Conservation (phyloP, 2,888 invertebrate species). For the Epinotia nisella region DNA sequence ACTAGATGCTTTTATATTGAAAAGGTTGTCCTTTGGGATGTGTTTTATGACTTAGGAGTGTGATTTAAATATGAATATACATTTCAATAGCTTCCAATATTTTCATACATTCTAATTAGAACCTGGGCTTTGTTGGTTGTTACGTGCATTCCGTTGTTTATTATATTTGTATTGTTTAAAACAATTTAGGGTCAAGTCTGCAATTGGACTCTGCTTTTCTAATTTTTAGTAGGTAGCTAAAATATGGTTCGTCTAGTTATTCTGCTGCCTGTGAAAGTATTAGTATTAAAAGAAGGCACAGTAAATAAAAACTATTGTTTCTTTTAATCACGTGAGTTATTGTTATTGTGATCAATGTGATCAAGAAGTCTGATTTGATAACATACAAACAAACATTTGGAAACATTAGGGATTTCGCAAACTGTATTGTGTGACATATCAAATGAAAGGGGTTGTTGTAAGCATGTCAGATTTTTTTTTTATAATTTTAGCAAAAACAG, state of each 20-base stretch:
- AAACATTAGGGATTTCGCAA: no score
- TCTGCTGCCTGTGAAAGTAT: no score
- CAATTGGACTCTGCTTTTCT: no score
- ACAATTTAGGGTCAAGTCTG: no score
- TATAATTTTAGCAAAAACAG: no score
- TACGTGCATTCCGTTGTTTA: no score
- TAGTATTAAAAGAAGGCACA: neutral
- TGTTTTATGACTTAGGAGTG: neutral
- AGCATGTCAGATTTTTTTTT: no score
- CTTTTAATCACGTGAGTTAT: neutral
- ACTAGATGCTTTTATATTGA: neutral
- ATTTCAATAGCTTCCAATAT: neutral
- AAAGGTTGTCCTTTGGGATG: neutral
- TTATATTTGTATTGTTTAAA: no score
- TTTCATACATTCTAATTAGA: neutral
- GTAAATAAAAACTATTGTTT: neutral
- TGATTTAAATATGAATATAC: constrained; percentile 1
- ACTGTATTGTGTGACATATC: no score
- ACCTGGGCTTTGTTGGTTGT: neutral
- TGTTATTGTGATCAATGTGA: neutral
- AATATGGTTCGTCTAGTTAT: no score
- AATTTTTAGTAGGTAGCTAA: no score
- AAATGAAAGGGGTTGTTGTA: no score
- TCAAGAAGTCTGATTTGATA: neutral
- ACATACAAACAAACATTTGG: neutral